phyloP scores from a whole-genome alignment of 2,888 invertebrate genomes.

The Latheticus oryzae region DNA sequence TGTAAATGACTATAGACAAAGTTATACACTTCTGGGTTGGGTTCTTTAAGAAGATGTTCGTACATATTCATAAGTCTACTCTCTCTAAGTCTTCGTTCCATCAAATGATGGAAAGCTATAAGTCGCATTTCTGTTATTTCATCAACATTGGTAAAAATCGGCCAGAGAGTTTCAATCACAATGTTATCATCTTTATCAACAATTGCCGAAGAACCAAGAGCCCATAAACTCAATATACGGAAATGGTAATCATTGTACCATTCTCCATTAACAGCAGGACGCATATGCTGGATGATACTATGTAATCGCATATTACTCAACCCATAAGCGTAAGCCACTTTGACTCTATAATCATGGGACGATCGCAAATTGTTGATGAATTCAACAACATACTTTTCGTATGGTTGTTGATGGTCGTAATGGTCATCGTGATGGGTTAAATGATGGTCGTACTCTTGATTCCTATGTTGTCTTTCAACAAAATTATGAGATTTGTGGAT shows the following conservation, averaged over 20 bases:
- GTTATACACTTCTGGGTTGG: conserved; percentile 65
- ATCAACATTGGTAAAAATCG: conserved; percentile 63
- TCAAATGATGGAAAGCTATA: conserved; percentile 63
- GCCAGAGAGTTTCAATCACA: conserved; percentile 64
- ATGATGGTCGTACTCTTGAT: conserved; percentile 16
- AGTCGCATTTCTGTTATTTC: conserved; percentile 64
- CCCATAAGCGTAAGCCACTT: conserved; percentile 65
- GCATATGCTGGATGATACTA: conserved; percentile 61
- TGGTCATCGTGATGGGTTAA: conserved; percentile 4
- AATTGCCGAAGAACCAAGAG: conserved; percentile 56
- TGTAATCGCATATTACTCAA: conserved; percentile 65
- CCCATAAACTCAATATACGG: conserved; percentile 64
- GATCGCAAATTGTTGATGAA: conserved; percentile 52
- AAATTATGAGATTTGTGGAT: conserved; percentile 58
- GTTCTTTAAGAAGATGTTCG: conserved; percentile 66
- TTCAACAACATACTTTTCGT: conserved; percentile 51
- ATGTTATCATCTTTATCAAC: conserved; percentile 47
- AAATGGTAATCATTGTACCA: conserved; percentile 57
- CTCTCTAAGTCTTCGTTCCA: conserved; percentile 60
- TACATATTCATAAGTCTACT: conserved; percentile 63
- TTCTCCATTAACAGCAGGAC: conserved; percentile 63
- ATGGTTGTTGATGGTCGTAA: conserved; percentile 35
- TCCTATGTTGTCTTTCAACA: neutral
- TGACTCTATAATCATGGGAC: conserved; percentile 57
- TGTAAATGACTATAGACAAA: conserved; percentile 66